Percentiles rank a stretch among this genome's conserved stretches.
Evolutionary conservation across 2,113 vertebrate species (phyloP).

Genomic region (Alethe diademata): DNA sequence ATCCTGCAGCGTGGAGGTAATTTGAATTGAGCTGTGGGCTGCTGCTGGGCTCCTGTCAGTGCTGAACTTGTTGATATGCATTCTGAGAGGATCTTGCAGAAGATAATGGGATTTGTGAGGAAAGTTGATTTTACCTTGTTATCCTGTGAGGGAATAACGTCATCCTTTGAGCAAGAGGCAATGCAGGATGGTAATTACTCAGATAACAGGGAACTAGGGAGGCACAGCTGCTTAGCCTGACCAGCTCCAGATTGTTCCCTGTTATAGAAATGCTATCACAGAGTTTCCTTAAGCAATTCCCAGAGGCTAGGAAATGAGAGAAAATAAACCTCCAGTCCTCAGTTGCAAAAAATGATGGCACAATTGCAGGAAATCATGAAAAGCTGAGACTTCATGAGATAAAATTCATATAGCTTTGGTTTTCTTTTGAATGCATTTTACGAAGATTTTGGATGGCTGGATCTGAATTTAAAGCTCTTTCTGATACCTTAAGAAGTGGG

Average conservation of each 20-base stretch:
- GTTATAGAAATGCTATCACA: not conserved
- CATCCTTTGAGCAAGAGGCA: not conserved
- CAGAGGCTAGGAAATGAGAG: not conserved
- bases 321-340: not conserved
- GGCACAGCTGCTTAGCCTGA: conserved; percentile 25
- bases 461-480: not conserved
- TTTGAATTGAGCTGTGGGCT: conserved; percentile 8
- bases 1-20: not conserved
- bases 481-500: not conserved
- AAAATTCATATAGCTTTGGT: not conserved
- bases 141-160: conserved; percentile 3
- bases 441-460: not conserved
- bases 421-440: not conserved
- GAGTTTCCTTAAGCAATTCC: conserved; percentile 1
- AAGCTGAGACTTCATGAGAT: not conserved
- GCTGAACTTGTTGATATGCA: conserved; percentile 55
- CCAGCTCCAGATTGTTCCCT: not conserved
- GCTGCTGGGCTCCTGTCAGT: not conserved
- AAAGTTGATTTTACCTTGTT: conserved; percentile 62
- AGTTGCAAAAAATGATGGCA: not conserved
- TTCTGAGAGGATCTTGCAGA: conserved; percentile 1
- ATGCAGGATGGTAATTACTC: conserved; percentile 11
- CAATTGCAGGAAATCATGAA: not conserved
- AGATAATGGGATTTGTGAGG: conserved; percentile 60
- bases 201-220: not conserved